Base-by-base conservation (phyloP, 2,888 invertebrate species). In the Tiliacea citrago region DNA sequence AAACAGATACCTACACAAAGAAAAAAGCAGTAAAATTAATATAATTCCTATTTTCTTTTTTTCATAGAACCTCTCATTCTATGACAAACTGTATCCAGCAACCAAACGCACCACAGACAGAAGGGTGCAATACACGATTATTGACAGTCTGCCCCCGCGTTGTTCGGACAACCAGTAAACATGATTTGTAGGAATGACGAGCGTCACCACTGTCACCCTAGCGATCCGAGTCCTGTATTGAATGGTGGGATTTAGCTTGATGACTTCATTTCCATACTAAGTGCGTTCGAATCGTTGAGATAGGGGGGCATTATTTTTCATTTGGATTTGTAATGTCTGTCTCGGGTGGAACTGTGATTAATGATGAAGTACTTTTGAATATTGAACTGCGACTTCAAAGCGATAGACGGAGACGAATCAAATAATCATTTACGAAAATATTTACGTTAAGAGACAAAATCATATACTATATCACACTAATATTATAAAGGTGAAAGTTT, bases 161-260 rank as follows among this genome's bases (percentile, higher is more conserved):
- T 89, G 90, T 88, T 83, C 87, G 86, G 90, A 86, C 88, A 86
- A 86, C 86, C 86, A 81, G 91, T 87, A 91, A 92, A 92, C 90
- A 93, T 92, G 92, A 93, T 93, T 92, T 91, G 91, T 90, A 90
- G 87, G 86, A 90, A 89, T 89, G 89, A 88, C 88, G 82, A 82
- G 75, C 76, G 58, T 81, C 88, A 78, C 83, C 75, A 72, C 55
- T 63, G 84, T 75, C 73, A 65, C 77, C 73, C 75, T 39, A 51
- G 68, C 80, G 79, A 77, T 81, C 29, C 66, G 77, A 76, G 70
- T 75, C 86, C 62, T 55, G 55, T 62, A 75, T 73, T 88, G 69
- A 86, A 87, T 80, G 69, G 81, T 60, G 63, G 77, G 81, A 68
- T 84, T 88, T 86, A 78, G 72, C 80, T 81, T 80, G 78, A 89